A percentile compares a stretch with the other conserved stretches of the same genome.
These are phyloP conservation scores for Phataginus tetradactyla DNA, from an alignment of 2,797 vertebrate species.

Conservation along the genomic window DNA sequence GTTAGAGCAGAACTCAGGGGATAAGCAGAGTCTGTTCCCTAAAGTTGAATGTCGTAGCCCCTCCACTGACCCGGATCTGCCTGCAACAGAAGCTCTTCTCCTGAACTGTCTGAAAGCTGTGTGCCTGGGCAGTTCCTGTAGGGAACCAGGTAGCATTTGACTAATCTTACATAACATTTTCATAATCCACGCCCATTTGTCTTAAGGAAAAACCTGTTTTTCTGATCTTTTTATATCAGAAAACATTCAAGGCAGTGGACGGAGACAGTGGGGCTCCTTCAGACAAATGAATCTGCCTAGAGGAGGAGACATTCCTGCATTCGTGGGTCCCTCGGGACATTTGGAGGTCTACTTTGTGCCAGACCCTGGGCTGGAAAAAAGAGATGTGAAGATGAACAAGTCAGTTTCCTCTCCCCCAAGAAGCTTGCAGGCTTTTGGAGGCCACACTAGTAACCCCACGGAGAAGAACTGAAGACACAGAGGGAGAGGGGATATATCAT, in stretches of 20 bases:
- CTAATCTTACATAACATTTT: slow-evolving; percentile 83
- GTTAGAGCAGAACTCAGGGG: background rate
- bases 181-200: slow-evolving; percentile 81
- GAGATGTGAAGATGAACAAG: background rate
- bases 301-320: background rate
- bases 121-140: slow-evolving; percentile 25
- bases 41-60: background rate
- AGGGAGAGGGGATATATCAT: background rate
- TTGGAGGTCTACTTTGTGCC: background rate
- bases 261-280: background rate
- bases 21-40: background rate
- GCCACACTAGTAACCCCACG: background rate
- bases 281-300: background rate
- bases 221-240: slow-evolving; percentile 54
- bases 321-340: background rate
- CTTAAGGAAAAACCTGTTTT: slow-evolving; percentile 76
- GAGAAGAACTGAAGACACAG: background rate
- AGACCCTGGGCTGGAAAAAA: background rate
- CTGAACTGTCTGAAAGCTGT: background rate
- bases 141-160: slow-evolving; percentile 83
- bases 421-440: background rate
- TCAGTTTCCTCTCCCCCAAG: background rate
- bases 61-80: background rate
- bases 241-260: slow-evolving; percentile 19
- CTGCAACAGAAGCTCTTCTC: background rate